These are phyloP conservation scores for Tokudaia tokunoshimensis DNA, from an alignment of 2,797 vertebrate genomes.

Conservation along the genomic window DNA sequence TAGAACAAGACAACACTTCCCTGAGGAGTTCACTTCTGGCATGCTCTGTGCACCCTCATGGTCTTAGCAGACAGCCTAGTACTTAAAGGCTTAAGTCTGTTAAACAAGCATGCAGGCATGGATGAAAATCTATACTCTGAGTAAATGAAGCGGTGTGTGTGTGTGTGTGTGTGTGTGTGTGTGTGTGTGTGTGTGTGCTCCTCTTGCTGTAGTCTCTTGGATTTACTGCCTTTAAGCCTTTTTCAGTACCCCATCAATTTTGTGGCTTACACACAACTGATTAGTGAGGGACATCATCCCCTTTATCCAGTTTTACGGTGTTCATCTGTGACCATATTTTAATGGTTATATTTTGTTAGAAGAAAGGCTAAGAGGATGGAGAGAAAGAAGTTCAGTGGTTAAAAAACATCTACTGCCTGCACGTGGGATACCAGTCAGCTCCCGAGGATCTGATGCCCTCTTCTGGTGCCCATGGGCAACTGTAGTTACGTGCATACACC, in stretches of 20 bases:
- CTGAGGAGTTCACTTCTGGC: neutral
- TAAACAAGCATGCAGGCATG: neutral
- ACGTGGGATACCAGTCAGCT: neutral
- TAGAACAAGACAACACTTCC: neutral
- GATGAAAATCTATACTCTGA: neutral
- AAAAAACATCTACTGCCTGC: neutral
- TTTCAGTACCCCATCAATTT: neutral
- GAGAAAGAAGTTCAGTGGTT: neutral
- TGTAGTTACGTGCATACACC: neutral
- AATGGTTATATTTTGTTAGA: neutral
- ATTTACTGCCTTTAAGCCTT: neutral
- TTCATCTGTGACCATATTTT: neutral
- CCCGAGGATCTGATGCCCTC: neutral
- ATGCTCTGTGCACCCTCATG: neutral
- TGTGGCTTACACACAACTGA: neutral
- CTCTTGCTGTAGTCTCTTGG: neutral
- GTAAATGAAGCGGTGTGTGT: neutral
- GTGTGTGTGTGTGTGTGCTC: no score
- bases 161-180: no score
- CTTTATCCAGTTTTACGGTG: neutral
- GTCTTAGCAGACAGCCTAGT: constrained; percentile 11
- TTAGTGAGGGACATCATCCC: neutral
- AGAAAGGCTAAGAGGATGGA: neutral
- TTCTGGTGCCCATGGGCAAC: neutral
- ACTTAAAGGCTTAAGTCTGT: neutral